A percentile compares a stretch with the other conserved stretches of the same genome.
These are phyloP conservation scores for Lampris megalopsis DNA, from an alignment of 2,113 vertebrate genomes.

Conservation along the genomic window DNA sequence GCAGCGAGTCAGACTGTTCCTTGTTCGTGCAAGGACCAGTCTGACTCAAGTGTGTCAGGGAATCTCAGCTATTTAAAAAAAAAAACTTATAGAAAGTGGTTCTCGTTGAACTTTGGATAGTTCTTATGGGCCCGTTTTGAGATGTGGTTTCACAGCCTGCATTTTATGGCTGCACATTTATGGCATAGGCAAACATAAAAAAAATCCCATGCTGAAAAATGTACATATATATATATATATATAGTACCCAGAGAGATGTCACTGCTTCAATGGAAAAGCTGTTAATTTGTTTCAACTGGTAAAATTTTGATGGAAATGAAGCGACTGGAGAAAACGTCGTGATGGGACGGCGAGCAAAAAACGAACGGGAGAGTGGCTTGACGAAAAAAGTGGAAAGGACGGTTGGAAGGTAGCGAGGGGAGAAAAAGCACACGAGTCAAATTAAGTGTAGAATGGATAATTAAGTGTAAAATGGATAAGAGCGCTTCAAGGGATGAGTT, in stretches of 20 bases:
- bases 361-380: background rate
- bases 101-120: constrained; percentile 15
- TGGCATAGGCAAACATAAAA: constrained; percentile 22
- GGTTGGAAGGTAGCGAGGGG: background rate
- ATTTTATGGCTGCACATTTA: constrained; percentile 41
- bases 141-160: constrained; percentile 37
- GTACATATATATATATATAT: background rate
- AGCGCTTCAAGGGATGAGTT: background rate
- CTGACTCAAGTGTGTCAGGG: background rate
- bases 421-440: background rate
- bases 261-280: background rate
- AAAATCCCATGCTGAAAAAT: constrained; percentile 31
- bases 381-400: background rate
- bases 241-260: background rate
- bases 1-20: constrained; percentile 43
- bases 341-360: background rate
- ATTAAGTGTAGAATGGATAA: background rate
- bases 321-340: too few species aligned
- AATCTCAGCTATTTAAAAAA: background rate
- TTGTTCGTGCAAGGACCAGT: constrained; percentile 1
- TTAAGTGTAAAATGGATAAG: background rate
- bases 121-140: constrained; percentile 28
- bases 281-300: background rate
- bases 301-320: too few species aligned
- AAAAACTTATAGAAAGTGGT: background rate